phyloP scores from a whole-genome alignment of 2,888 invertebrate species.

The Strigamia maritima region DNA sequence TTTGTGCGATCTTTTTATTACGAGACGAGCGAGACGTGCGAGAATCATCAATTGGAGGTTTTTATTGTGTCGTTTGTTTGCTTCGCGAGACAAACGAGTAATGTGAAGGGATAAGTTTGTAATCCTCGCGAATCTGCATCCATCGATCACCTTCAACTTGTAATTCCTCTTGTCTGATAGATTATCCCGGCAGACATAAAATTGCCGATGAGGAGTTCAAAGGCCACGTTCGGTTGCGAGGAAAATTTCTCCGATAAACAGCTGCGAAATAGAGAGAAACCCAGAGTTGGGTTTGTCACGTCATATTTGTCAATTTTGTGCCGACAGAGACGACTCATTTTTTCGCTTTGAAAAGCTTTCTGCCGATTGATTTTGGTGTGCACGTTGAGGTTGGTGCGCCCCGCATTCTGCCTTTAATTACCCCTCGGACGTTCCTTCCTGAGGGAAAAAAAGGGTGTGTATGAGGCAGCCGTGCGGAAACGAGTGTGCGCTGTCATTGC shows the following conservation, averaged over 20 bases:
- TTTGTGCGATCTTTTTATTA: not conserved
- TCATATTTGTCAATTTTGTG: not conserved
- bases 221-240: not conserved
- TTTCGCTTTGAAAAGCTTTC: not conserved
- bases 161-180: slow-evolving; percentile 25
- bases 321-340: not conserved
- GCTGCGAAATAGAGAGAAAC: not conserved
- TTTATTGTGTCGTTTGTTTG: not conserved
- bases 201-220: not conserved
- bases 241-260: slow-evolving; percentile 16
- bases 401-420: slow-evolving; percentile 7
- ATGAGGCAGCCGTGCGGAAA: slow-evolving; percentile 15
- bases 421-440: slow-evolving; percentile 15
- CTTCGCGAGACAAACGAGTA: not conserved
- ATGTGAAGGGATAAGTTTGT: not conserved
- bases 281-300: not conserved
- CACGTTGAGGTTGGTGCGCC: not conserved
- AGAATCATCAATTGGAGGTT: not conserved
- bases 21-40: too few species aligned
- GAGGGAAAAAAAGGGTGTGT: slow-evolving; percentile 5
- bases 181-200: not conserved
- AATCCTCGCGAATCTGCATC: not conserved
- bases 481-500: slow-evolving; percentile 21
- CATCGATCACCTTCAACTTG: slow-evolving; percentile 19
- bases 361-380: not conserved